Conservation (phyloP, 2,797 vertebrate species). For the Orestias chungarensis region DNA sequence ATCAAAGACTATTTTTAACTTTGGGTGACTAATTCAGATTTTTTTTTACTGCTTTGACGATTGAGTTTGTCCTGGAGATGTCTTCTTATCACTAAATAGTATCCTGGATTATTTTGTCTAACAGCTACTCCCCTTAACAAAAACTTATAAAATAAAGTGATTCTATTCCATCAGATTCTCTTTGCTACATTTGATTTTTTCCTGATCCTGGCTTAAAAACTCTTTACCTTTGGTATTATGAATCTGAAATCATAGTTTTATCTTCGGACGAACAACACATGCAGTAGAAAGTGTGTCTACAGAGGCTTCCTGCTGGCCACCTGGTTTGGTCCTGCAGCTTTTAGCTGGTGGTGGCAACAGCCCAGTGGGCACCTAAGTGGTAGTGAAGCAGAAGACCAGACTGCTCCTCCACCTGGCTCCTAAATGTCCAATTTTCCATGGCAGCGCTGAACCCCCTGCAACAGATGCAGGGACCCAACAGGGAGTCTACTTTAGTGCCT, state of each 20-base stretch:
- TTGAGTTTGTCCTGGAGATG: constrained; percentile 64
- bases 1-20: neutral
- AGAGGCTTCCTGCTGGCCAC: constrained; percentile 58
- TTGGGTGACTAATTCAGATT: constrained; percentile 7
- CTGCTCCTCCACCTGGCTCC: constrained; percentile 78
- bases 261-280: constrained; percentile 40
- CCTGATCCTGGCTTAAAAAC: constrained; percentile 25
- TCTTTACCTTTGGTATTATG: constrained; percentile 47
- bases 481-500: constrained; percentile 69
- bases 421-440: constrained; percentile 82
- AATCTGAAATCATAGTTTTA: constrained; percentile 58
- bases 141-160: constrained; percentile 31
- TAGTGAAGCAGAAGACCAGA: constrained; percentile 67
- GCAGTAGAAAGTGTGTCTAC: constrained; percentile 44
- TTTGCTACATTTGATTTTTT: constrained; percentile 31
- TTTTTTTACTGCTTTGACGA: constrained; percentile 64
- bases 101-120: constrained; percentile 45
- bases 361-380: constrained; percentile 72
- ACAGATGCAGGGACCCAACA: constrained; percentile 75
- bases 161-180: constrained; percentile 50
- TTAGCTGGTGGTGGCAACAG: constrained; percentile 67
- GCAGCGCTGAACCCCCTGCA: constrained; percentile 67
- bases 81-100: constrained; percentile 67
- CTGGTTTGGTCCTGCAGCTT: constrained; percentile 66
- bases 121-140: constrained; percentile 65